Evolutionary conservation across 2,113 vertebrate species (phyloP).

Genomic region (Rhegmatorhina hoffmannsi): DNA sequence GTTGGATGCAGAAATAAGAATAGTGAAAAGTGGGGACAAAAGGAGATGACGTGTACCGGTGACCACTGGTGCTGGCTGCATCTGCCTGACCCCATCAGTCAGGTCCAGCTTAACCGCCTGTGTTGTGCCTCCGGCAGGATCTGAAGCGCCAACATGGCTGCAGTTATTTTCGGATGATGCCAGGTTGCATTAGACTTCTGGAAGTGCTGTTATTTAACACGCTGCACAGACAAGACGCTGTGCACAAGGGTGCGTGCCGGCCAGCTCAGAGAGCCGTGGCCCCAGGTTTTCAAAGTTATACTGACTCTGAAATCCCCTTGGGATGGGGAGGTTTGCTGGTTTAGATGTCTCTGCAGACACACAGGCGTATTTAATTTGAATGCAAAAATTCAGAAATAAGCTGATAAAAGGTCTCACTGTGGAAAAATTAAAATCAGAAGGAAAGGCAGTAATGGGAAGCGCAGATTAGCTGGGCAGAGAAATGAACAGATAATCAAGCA

Average conservation of each 20-base stretch:
- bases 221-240: neutral
- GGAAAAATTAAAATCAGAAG: neutral
- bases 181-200: constrained; percentile 2
- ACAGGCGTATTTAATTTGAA: neutral
- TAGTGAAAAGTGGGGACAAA: neutral
- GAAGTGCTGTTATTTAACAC: neutral
- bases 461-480: neutral
- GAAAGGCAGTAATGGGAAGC: neutral
- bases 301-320: neutral
- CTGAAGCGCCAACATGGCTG: neutral
- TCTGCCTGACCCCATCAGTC: neutral
- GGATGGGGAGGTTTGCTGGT: neutral
- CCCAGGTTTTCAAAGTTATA: neutral
- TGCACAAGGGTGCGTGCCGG: rapidly evolving
- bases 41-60: rapidly evolving
- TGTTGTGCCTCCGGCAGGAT: neutral
- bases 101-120: rapidly evolving
- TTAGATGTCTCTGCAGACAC: neutral
- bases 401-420: neutral
- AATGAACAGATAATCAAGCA: constrained; percentile 32
- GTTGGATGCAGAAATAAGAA: neutral
- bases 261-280: rapidly evolving
- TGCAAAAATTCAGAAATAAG: neutral
- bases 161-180: constrained; percentile 26
- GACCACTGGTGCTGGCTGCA: neutral